These are phyloP conservation scores for Sminthopsis crassicaudata DNA, from an alignment of 2,113 vertebrate genomes.

Conservation along the genomic window DNA sequence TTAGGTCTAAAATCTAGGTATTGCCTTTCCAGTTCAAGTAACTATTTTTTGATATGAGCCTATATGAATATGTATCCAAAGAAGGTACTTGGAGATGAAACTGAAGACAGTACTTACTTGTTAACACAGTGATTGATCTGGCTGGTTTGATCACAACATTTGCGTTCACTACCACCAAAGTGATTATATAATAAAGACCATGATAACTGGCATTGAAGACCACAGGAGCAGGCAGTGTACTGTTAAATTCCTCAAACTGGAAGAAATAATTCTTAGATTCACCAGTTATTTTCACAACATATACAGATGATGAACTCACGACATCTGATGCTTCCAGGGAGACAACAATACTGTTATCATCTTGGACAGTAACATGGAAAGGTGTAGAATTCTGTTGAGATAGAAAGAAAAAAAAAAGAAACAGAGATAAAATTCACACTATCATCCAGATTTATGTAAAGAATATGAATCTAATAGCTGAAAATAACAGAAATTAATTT, in stretches of 20 bases:
- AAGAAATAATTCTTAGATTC: slow-evolving; percentile 91
- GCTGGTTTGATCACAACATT: slow-evolving; percentile 87
- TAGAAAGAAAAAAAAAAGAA: slow-evolving; percentile 59
- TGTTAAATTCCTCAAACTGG: slow-evolving; percentile 87
- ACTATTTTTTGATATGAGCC: neutral
- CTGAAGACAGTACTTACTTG: slow-evolving; percentile 87
- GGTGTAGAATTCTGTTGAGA: slow-evolving; percentile 82
- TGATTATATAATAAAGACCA: slow-evolving; percentile 92
- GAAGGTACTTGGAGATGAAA: neutral
- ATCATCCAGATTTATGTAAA: neutral
- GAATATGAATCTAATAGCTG: neutral
- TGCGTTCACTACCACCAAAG: slow-evolving; percentile 87
- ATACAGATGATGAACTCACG: slow-evolving; percentile 85
- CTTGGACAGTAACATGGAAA: slow-evolving; percentile 88
- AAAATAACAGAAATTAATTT: neutral
- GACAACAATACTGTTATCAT: slow-evolving; percentile 86
- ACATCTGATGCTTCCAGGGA: slow-evolving; percentile 90
- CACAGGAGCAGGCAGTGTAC: slow-evolving; percentile 86
- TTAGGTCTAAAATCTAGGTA: neutral
- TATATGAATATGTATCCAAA: neutral
- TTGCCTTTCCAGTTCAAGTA: neutral
- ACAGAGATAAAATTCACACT: slow-evolving; percentile 35
- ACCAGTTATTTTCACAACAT: slow-evolving; percentile 92
- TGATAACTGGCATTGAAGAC: slow-evolving; percentile 92
- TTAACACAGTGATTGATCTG: slow-evolving; percentile 90